phyloP scores from a whole-genome alignment of 2,888 invertebrate genomes.

The Pardosa pseudoannulata region DNA sequence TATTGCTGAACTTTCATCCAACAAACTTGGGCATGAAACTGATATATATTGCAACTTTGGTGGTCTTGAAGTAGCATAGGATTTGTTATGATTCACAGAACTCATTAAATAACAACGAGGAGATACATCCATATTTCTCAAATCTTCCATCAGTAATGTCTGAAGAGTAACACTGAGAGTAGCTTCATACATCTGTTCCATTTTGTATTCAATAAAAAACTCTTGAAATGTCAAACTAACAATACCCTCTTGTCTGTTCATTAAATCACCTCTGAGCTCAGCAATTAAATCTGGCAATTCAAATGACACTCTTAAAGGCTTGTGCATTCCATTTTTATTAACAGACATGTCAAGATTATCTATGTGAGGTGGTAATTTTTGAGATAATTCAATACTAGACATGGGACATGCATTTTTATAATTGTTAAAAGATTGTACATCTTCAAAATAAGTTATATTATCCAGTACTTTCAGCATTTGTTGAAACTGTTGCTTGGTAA shows the following conservation, averaged over 20 bases:
- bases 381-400: no score
- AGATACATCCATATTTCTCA: conserved; percentile 83
- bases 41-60: conserved; percentile 82
- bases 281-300: conserved; percentile 74
- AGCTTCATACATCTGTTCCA: conserved; percentile 84
- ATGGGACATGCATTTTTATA: no score
- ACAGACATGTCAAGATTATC: neutral
- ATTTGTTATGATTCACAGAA: conserved; percentile 39
- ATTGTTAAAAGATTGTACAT: neutral
- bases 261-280: conserved; percentile 77
- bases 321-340: neutral
- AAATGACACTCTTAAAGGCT: conserved; percentile 41
- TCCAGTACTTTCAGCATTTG: conserved; percentile 83
- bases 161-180: conserved; percentile 87
- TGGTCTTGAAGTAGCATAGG: neutral
- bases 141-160: conserved; percentile 93
- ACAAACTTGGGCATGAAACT: conserved; percentile 88
- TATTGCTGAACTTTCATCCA: conserved; percentile 76
- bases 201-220: conserved; percentile 86
- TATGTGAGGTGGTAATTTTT: neutral
- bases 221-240: conserved; percentile 91
- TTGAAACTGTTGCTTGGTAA: conserved; percentile 91
- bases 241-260: conserved; percentile 79
- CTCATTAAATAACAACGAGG: conserved; percentile 91
- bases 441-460: conserved; percentile 67